Conservation (phyloP, 2,797 vertebrate genomes). For the Coregonus ussuriensis region DNA sequence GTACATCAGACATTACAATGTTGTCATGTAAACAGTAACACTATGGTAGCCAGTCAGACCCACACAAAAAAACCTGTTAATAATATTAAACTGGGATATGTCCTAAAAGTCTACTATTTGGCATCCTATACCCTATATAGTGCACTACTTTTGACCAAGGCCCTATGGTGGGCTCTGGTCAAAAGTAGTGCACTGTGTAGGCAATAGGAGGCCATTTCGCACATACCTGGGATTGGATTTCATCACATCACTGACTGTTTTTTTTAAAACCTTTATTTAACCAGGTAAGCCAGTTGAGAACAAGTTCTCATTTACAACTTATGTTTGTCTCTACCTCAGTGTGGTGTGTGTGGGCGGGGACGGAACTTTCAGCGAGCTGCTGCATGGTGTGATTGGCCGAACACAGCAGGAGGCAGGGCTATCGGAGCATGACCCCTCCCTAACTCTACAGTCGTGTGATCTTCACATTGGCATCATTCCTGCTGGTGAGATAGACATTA, state of each 20-base stretch:
- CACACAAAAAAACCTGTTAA: not conserved
- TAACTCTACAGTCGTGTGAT: conserved; percentile 72
- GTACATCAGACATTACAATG: conserved; percentile 58
- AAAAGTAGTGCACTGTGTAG: not conserved
- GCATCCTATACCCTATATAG: not conserved
- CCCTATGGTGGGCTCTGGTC: not conserved
- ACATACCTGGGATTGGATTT: conserved; percentile 17
- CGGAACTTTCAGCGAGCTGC: conserved; percentile 85
- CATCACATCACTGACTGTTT: conserved; percentile 37
- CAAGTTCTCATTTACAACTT: not conserved
- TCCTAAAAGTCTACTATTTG: not conserved
- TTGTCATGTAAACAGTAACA: conserved; percentile 31
- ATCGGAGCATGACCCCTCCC: conserved; percentile 70
- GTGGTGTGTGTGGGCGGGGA: conserved; percentile 86
- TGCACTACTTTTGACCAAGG: not conserved
- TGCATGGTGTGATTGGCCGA: conserved; percentile 82
- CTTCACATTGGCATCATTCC: conserved; percentile 88
- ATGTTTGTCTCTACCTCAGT: conserved; percentile 64
- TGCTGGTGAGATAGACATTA: conserved; percentile 70
- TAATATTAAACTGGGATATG: not conserved
- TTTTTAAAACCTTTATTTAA: no score
- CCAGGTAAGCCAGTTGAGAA: no score
- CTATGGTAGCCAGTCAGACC: not conserved
- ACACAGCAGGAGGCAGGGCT: conserved; percentile 81
- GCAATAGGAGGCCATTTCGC: not conserved